Evolutionary conservation across 2,888 invertebrate genomes (phyloP), one percentile per base, ranked within the genome.

Genomic region (Hypomecis atomaria): DNA sequence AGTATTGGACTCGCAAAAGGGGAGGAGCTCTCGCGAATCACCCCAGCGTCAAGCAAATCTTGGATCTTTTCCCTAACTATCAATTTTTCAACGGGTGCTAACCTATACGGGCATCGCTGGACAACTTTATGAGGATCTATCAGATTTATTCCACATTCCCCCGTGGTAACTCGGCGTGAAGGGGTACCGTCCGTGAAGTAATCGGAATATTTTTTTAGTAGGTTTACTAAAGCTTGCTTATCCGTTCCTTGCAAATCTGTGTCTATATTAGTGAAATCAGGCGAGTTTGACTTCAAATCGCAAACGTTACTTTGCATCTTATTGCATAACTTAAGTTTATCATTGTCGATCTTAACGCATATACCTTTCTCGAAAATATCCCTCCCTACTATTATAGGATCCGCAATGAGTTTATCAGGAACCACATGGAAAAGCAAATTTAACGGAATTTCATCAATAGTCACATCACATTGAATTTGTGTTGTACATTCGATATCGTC

Each of bases 1-100:
- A 58, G n/a, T 7, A 58, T 50, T 0, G 50, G 58, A 40, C 58
- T 58, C 8, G 58, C 58, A 10, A 50, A 58, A 9, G 58, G 36
- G 0, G 58, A 58, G 0, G 11, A 4, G 34, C 58, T 58, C 9
- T 58, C 58, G 0, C 44, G 42, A 36, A 58, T 58, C 2, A 58
- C 36, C 0, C 49, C 49, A 5, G 57, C 48, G 9, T 58, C 33
- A 5, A 48, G 10, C 0, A 58, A 42, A 6, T n/a, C 0, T n/a
- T 55, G 10, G 0, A 55, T 34, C 36, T 45, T 55, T 4, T 45
- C 45, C 5, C 37, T 34, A 13, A 55, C 55, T 8, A 55, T n/a
- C 33, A 45, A n/a, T 9, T 55, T 55, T 36, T 55, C 55, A 0
- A 23, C 10, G 2, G 52, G 38, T 5, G 52, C 5, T 8, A 52